Evolutionary conservation across 2,888 invertebrate genomes (phyloP).

Genomic region (Ptilodon capucinus): DNA sequence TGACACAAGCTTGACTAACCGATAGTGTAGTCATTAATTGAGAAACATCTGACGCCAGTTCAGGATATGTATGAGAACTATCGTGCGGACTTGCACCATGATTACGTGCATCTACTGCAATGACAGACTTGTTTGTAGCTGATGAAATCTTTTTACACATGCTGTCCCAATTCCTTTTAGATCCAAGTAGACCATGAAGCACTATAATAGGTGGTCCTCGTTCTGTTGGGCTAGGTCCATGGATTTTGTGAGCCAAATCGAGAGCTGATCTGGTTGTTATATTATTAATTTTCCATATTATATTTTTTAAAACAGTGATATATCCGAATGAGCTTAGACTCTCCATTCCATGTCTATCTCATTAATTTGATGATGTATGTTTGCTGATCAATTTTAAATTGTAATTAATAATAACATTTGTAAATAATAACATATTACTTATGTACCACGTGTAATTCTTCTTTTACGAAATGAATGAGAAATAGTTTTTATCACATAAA

Average conservation of each 20-base stretch:
- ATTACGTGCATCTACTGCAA: conserved; percentile 93
- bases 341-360: conserved; percentile 40
- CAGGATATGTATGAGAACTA: conserved; percentile 20
- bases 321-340: conserved; percentile 12
- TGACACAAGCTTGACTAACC: conserved; percentile 72
- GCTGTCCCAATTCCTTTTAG: conserved; percentile 93
- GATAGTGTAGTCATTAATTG: conserved; percentile 10
- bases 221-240: conserved; percentile 18
- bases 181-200: conserved; percentile 94
- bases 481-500: too few relatives aligned
- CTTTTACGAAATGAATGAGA: too few relatives aligned
- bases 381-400: too few relatives aligned
- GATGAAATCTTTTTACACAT: conserved; percentile 87
- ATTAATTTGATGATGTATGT: too few relatives aligned
- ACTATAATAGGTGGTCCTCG: conserved; percentile 69
- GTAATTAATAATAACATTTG: too few relatives aligned
- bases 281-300: conserved; percentile 1
- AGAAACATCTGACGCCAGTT: conserved; percentile 16
- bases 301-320: not conserved
- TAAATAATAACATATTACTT: too few relatives aligned
- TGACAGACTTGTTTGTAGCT: conserved; percentile 84
- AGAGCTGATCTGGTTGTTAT: conserved; percentile 4
- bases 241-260: conserved; percentile 9
- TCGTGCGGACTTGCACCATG: conserved; percentile 95
- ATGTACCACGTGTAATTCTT: too few relatives aligned